Conservation (phyloP, 1,140 invertebrate genomes). For the Temnothorax curvispinosus region DNA sequence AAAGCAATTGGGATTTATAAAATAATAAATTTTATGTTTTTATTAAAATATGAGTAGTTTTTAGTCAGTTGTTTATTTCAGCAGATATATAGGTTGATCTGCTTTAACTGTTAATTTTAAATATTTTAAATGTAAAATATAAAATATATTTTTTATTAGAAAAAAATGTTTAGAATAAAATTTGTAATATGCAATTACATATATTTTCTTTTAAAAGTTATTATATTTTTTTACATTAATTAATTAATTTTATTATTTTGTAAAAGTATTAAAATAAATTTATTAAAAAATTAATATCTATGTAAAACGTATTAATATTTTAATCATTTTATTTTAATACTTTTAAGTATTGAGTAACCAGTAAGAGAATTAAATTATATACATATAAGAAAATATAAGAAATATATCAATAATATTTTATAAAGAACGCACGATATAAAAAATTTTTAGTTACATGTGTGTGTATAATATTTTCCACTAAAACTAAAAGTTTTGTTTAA, state of each 20-base stretch:
- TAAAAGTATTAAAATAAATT: background rate
- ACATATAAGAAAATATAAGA: background rate
- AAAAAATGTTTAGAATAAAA: background rate
- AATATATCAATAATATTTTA: background rate
- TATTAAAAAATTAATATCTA: background rate
- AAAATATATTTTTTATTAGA: background rate
- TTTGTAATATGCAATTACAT: background rate
- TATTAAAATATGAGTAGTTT: background rate
- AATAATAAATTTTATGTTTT: conserved; percentile 18
- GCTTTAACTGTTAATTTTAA: background rate
- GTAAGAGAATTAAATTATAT: background rate
- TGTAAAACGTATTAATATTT: background rate
- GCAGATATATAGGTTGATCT: background rate
- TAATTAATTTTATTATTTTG: background rate
- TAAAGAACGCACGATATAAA: background rate
- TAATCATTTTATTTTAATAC: background rate
- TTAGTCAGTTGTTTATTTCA: background rate
- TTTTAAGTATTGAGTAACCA: background rate
- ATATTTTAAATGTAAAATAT: no score
- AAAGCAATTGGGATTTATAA: background rate
- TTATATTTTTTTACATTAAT: background rate
- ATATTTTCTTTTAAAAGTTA: background rate
- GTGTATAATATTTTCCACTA: background rate
- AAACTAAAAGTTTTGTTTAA: background rate
- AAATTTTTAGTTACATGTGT: background rate